These are phyloP conservation scores for Psilopogon haemacephalus DNA, from an alignment of 2,113 vertebrate genomes.

Conservation along the genomic window DNA sequence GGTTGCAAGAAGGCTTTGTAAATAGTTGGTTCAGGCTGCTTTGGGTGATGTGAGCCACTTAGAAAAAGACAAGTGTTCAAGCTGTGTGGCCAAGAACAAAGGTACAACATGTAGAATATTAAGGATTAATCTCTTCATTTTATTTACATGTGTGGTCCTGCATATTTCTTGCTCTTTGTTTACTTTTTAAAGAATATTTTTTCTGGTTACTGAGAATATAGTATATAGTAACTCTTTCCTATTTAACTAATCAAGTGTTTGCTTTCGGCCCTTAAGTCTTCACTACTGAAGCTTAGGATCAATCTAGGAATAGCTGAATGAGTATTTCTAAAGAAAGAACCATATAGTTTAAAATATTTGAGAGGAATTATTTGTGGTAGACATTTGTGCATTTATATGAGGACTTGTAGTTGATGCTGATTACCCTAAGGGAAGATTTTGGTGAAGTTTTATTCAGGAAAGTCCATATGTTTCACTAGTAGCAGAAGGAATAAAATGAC, in stretches of 20 bases:
- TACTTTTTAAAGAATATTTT: not conserved
- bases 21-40: not conserved
- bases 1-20: not conserved
- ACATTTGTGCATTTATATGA: slow-evolving; percentile 10
- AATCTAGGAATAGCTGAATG: not conserved
- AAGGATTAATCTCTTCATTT: slow-evolving; percentile 9
- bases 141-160: slow-evolving; percentile 44
- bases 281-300: not conserved
- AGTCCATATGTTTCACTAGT: not conserved
- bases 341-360: slow-evolving; percentile 4
- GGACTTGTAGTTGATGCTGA: not conserved
- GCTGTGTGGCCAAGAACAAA: slow-evolving; percentile 17
- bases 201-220: not conserved
- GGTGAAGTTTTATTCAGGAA: not conserved
- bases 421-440: not conserved
- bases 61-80: not conserved
- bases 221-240: not conserved
- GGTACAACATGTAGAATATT: not conserved
- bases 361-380: not conserved
- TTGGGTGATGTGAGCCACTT: not conserved
- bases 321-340: not conserved
- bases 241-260: not conserved
- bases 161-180: not conserved
- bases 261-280: not conserved
- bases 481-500: slow-evolving; percentile 25